Percentiles rank a stretch among this genome's conserved stretches.
Conservation (phyloP, 2,113 vertebrate genomes). For the Salvelinus namaycush region DNA sequence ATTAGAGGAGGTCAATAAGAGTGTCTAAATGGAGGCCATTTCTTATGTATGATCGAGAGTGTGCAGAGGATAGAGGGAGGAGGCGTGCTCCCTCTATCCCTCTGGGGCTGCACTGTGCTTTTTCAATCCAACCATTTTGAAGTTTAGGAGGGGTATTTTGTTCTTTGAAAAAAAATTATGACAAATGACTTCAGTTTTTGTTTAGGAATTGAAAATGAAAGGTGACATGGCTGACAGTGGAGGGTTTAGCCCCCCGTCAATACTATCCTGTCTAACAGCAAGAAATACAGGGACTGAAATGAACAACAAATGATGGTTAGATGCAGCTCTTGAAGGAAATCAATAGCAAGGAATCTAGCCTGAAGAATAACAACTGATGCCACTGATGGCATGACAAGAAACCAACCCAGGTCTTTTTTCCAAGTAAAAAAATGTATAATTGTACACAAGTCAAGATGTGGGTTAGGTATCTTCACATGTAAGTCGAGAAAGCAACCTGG, state of each 20-base stretch:
- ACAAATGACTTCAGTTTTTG: conserved; percentile 60
- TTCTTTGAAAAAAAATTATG: conserved; percentile 43
- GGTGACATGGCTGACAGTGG: conserved; percentile 58
- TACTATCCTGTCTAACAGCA: conserved; percentile 28
- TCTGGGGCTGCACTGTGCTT: conserved; percentile 54
- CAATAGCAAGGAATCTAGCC: conserved; percentile 18
- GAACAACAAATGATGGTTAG: conserved; percentile 9
- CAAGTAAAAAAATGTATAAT: no score
- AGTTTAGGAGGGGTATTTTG: conserved; percentile 64
- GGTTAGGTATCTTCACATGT: no score
- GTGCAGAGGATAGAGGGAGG: conserved; percentile 10
- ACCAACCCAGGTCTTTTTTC: no score
- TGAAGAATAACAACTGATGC: not conserved
- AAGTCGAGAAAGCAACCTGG: no score
- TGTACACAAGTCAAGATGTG: no score
- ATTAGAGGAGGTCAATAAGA: conserved; percentile 68
- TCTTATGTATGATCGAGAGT: conserved; percentile 59
- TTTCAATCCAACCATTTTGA: conserved; percentile 68
- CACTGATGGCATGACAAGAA: not conserved
- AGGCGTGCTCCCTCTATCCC: no score
- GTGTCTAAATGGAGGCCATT: conserved; percentile 71
- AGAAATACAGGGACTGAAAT: conserved; percentile 35
- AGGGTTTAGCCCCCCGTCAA: conserved; percentile 34
- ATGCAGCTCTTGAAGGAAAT: conserved; percentile 11
- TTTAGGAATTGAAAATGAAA: conserved; percentile 62